Evolutionary conservation across 2,797 vertebrate species (phyloP).

Genomic region (Ispidina picta): DNA sequence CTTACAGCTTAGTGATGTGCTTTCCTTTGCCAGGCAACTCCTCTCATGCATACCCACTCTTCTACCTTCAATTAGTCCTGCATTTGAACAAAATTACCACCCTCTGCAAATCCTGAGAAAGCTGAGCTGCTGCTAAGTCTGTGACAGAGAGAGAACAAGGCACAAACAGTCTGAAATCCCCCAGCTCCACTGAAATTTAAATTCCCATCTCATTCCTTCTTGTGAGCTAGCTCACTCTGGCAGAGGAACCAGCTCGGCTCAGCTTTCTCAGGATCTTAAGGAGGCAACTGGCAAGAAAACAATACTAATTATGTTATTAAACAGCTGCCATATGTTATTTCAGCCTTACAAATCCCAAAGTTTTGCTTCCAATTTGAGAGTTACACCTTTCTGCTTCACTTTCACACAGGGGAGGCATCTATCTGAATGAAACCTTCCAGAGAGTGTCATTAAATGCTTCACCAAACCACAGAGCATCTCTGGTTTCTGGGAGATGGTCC

Average conservation of each 20-base stretch:
- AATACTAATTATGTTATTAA: not conserved
- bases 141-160: not conserved
- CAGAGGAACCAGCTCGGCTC: not conserved
- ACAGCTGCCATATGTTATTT: not conserved
- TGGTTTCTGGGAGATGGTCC: not conserved
- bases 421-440: not conserved
- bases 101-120: slow-evolving; percentile 3
- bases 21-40: not conserved
- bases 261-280: not conserved
- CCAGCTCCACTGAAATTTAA: not conserved
- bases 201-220: not conserved
- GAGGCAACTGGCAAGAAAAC: not conserved
- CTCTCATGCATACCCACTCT: not conserved
- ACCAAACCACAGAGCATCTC: not conserved
- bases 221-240: not conserved
- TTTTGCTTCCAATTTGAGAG: not conserved
- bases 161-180: not conserved
- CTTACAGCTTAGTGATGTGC: not conserved
- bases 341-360: not conserved
- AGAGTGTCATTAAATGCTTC: not conserved
- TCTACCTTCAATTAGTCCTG: not conserved
- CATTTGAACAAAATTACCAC: not conserved
- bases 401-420: not conserved
- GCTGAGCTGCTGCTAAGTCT: not conserved
- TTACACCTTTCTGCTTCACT: not conserved